Conservation (phyloP, 2,797 vertebrate species). For the Oreochromis grahami region DNA sequence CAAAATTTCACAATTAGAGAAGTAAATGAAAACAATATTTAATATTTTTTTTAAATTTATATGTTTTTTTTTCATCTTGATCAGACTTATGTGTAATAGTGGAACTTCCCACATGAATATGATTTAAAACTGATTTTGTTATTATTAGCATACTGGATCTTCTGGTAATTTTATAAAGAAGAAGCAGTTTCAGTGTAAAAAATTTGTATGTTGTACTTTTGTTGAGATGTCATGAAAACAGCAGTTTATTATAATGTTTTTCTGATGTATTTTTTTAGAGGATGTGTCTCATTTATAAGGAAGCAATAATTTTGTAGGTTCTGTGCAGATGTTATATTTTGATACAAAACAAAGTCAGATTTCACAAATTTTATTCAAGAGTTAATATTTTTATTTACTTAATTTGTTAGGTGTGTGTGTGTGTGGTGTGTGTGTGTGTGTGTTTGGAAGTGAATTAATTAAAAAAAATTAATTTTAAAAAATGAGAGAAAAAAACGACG, state of each 20-base stretch:
- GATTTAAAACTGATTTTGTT: not conserved
- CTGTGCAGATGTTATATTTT: not conserved
- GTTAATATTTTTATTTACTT: not conserved
- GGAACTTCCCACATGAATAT: not conserved
- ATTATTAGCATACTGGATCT: not conserved
- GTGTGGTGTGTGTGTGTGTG: no score
- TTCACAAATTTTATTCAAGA: not conserved
- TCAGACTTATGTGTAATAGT: not conserved
- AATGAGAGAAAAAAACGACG: not conserved
- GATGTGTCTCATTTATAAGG: not conserved
- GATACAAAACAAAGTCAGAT: not conserved
- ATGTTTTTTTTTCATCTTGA: not conserved
- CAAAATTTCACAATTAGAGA: not conserved
- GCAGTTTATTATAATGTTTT: not conserved
- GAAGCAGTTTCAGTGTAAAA: not conserved
- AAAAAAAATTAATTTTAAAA: not conserved
- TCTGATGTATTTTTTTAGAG: not conserved
- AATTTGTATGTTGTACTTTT: not conserved
- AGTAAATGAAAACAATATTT: not conserved
- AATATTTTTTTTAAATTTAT: not conserved
- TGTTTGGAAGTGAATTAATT: not conserved
- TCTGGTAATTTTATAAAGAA: not conserved
- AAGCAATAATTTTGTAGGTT: not conserved
- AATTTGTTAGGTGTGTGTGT: not conserved
- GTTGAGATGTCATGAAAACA: not conserved